Evolutionary conservation across 2,113 vertebrate genomes (phyloP).

Genomic region (Syngnathus scovelli): DNA sequence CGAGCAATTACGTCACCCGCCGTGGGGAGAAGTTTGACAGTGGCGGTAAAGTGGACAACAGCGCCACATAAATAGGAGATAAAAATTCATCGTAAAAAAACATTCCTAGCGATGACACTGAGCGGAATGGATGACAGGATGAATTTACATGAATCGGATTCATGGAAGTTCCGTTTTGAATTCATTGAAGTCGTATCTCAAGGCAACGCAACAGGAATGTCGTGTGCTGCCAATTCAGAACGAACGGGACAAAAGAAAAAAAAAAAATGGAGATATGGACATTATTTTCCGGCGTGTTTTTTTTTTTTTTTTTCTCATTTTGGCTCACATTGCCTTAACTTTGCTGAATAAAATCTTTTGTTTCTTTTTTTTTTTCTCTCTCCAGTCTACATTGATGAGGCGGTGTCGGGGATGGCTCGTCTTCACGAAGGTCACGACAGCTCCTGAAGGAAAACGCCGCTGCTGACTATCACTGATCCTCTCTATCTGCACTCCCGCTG

Average conservation of each 20-base stretch:
- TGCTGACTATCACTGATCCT: conserved; percentile 21
- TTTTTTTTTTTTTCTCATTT: not conserved
- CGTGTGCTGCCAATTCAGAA: too few relatives aligned
- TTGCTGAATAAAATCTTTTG: not conserved
- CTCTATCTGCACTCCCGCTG: not conserved
- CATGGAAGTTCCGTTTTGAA: too few relatives aligned
- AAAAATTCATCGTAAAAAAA: not conserved
- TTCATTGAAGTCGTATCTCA: too few relatives aligned
- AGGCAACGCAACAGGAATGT: too few relatives aligned
- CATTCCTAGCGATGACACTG: not conserved
- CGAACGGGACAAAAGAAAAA: not conserved
- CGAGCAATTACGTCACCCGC: not conserved
- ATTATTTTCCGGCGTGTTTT: not conserved
- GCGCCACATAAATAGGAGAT: not conserved
- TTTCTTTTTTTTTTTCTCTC: not conserved
- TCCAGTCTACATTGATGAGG: conserved; percentile 22
- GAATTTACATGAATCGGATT: too few relatives aligned
- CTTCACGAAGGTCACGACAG: conserved; percentile 42
- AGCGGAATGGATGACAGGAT: not conserved
- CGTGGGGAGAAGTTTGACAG: not conserved
- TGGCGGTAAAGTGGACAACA: not conserved
- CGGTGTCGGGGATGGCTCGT: conserved; percentile 19
- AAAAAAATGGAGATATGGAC: not conserved
- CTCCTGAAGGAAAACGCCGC: conserved; percentile 27
- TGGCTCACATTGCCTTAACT: not conserved